A percentile compares a stretch with the other conserved stretches of the same genome.
Evolutionary conservation across 2,113 vertebrate species (phyloP).

Genomic region (Mesitornis unicolor): DNA sequence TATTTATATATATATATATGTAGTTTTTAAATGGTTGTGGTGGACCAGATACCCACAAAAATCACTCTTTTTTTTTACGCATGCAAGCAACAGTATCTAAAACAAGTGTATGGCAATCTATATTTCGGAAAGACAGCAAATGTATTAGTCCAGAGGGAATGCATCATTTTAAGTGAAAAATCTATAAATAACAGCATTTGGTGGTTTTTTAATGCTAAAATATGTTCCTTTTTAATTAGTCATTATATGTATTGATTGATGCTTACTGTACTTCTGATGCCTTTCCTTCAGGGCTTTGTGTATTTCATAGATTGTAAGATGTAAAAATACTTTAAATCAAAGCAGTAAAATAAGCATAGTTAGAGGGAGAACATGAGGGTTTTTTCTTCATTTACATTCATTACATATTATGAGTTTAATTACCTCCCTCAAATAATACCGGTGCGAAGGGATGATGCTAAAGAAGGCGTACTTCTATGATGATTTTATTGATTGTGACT

Average conservation of each 20-base stretch:
- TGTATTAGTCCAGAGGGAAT: conserved; percentile 22
- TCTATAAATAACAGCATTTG: conserved; percentile 60
- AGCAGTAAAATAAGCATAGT: conserved; percentile 77
- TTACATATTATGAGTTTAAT: conserved; percentile 85
- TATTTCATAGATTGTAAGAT: conserved; percentile 68
- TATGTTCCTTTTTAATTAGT: conserved; percentile 70
- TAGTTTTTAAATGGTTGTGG: neutral
- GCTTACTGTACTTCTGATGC: conserved; percentile 54
- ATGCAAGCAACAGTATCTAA: neutral
- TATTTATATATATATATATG: too few species aligned
- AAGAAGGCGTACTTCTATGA: conserved; percentile 74
- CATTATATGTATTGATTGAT: conserved; percentile 68
- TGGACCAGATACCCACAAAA: neutral
- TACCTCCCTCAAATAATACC: conserved; percentile 81
- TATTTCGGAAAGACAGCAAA: conserved; percentile 32
- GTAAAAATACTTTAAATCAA: conserved; percentile 75
- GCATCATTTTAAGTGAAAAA: conserved; percentile 60
- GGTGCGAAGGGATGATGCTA: conserved; percentile 69
- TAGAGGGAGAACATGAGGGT: conserved; percentile 70
- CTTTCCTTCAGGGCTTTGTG: conserved; percentile 62
- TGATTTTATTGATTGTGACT: conserved; percentile 89
- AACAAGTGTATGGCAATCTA: neutral
- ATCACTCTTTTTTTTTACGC: neutral
- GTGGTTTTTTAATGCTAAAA: conserved; percentile 63
- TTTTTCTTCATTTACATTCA: conserved; percentile 84